These are phyloP conservation scores for Sebastes alutus DNA, from an alignment of 2,797 vertebrate species.

Conservation along the genomic window DNA sequence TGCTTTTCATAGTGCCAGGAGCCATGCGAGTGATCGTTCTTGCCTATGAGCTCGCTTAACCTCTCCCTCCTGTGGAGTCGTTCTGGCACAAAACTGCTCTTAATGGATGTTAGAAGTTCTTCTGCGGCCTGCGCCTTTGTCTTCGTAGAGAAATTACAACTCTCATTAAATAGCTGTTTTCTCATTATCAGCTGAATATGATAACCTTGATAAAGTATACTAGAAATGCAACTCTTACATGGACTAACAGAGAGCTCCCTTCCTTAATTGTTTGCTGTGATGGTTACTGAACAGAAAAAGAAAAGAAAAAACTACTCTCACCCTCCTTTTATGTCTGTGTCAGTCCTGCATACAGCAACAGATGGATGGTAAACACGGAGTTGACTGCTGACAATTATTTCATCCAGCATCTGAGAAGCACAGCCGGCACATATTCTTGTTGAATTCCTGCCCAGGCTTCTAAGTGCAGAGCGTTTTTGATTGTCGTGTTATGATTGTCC, in stretches of 20 bases:
- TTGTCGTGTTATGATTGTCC: slow-evolving; percentile 43
- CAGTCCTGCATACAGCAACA: slow-evolving; percentile 4
- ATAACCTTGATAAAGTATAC: slow-evolving; percentile 9
- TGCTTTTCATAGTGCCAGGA: slow-evolving; percentile 29
- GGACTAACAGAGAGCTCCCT: not conserved
- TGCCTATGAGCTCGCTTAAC: slow-evolving; percentile 54
- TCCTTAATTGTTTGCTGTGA: slow-evolving; percentile 8
- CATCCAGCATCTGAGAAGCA: slow-evolving; percentile 18
- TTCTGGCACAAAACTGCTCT: slow-evolving; percentile 21
- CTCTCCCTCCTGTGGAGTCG: slow-evolving; percentile 41
- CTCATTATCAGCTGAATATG: not conserved
- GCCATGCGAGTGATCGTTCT: slow-evolving; percentile 46
- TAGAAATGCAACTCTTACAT: not conserved
- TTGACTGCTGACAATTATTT: slow-evolving; percentile 46
- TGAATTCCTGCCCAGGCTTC: slow-evolving; percentile 36
- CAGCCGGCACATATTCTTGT: slow-evolving; percentile 29
- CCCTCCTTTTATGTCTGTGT: slow-evolving; percentile 10
- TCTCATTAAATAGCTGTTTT: slow-evolving; percentile 20
- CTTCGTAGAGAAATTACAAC: slow-evolving; percentile 17
- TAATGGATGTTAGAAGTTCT: slow-evolving; percentile 43
- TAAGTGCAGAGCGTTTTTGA: slow-evolving; percentile 26
- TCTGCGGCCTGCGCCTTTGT: slow-evolving; percentile 3
- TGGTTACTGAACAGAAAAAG: not conserved
- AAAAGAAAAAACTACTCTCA: not conserved
- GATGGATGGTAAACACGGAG: slow-evolving; percentile 40